Conservation (phyloP, 2,113 vertebrate genomes). For the Nothobranchius furzeri region DNA sequence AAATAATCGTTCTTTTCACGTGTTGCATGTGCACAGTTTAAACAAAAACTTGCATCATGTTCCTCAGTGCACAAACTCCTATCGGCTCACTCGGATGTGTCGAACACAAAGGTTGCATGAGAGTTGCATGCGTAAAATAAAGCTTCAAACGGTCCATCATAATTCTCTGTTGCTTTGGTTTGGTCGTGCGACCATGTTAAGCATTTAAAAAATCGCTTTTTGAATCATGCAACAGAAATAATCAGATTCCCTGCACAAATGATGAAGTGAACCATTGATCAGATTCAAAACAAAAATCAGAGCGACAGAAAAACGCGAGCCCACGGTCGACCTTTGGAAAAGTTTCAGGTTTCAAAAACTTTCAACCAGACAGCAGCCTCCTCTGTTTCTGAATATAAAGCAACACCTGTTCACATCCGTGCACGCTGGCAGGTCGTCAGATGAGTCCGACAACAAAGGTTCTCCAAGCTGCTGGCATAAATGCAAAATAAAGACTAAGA, state of each 20-base stretch:
- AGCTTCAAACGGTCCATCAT: background rate
- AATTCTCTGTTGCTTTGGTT: background rate
- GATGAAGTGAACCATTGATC: background rate
- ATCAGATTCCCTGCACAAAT: background rate
- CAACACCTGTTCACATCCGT: slow-evolving; percentile 61
- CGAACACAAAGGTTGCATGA: background rate
- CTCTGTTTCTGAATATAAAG: slow-evolving; percentile 54
- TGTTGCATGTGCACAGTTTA: background rate
- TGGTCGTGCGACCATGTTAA: background rate
- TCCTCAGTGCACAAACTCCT: background rate
- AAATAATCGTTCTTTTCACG: slow-evolving; percentile 21
- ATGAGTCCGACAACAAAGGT: slow-evolving; percentile 27
- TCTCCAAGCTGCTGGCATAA: slow-evolving; percentile 40
- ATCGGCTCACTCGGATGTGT: background rate
- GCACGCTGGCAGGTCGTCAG: slow-evolving; percentile 8
- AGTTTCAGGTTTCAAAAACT: slow-evolving; percentile 21
- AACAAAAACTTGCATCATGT: background rate
- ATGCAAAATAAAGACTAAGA: slow-evolving; percentile 11
- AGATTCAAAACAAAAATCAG: background rate
- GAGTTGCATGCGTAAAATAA: slow-evolving; percentile 3
- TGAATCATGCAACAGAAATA: background rate
- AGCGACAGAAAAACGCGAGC: slow-evolving; percentile 11
- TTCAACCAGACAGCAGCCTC: slow-evolving; percentile 29
- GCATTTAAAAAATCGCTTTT: background rate
- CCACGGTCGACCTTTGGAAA: slow-evolving; percentile 41